These are phyloP conservation scores for Orthosia cruda DNA, from an alignment of 2,888 invertebrate species.

Conservation along the genomic window DNA sequence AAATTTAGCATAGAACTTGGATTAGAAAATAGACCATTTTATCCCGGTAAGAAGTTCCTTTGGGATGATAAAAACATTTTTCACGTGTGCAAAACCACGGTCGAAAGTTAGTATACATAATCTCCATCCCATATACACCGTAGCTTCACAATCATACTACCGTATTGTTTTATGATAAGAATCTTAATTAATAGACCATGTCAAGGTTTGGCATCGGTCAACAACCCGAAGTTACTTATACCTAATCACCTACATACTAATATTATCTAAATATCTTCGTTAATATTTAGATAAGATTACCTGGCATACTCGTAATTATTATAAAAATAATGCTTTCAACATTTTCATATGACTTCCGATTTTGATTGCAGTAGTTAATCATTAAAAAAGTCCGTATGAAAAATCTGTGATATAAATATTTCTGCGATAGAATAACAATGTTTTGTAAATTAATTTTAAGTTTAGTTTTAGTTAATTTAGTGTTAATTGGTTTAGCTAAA, in stretches of 20 bases:
- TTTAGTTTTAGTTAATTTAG: constrained; percentile 43
- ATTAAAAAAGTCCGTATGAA: not conserved
- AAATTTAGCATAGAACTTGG: too few species aligned
- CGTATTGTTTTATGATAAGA: not conserved
- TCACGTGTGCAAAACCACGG: too few species aligned
- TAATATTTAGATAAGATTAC: constrained; percentile 41
- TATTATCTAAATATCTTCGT: not conserved
- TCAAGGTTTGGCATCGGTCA: constrained; percentile 23
- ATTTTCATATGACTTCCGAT: not conserved
- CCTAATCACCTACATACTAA: constrained; percentile 23
- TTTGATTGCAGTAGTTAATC: constrained; percentile 9
- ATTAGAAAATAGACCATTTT: too few species aligned
- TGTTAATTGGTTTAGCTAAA: constrained; percentile 38
- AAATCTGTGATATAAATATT: not conserved
- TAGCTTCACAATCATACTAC: not conserved
- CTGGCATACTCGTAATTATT: constrained; percentile 30
- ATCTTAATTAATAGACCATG: not conserved
- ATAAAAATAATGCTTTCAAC: constrained; percentile 29
- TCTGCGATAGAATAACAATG: constrained; percentile 32
- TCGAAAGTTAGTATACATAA: too few species aligned
- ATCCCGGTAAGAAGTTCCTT: too few species aligned
- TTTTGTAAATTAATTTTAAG: constrained; percentile 27
- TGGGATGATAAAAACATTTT: too few species aligned
- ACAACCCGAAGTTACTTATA: constrained; percentile 10
- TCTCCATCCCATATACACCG: not conserved